These are phyloP conservation scores for Sternotherus odoratus DNA, from an alignment of 2,797 vertebrate genomes.

Conservation along the genomic window DNA sequence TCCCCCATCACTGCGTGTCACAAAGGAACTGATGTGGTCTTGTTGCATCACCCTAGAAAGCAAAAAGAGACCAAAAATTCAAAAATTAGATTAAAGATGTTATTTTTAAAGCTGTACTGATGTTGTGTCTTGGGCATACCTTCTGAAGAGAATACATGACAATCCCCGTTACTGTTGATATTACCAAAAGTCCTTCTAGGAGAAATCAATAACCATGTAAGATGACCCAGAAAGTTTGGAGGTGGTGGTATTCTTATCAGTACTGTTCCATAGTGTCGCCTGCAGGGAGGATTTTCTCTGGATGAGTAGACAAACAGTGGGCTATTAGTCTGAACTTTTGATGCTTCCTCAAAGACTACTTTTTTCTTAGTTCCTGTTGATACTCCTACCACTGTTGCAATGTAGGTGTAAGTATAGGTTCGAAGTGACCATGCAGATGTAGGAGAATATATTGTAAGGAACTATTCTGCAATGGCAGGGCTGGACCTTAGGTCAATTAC, in stretches of 20 bases:
- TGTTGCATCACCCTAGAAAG: neutral
- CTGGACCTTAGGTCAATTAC: neutral
- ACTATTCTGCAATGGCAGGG: rapidly evolving
- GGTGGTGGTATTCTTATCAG: neutral
- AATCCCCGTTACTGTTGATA: neutral
- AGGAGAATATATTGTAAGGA: neutral
- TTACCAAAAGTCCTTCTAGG: neutral
- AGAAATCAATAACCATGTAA: neutral
- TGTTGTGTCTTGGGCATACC: neutral
- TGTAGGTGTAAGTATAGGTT: neutral
- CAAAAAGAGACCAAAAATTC: neutral
- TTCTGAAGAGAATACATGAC: rapidly evolving
- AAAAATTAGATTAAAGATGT: neutral
- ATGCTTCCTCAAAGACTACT: neutral
- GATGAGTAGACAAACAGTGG: neutral
- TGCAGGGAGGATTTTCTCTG: neutral
- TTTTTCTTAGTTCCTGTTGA: neutral
- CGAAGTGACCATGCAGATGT: neutral
- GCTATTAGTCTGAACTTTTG: neutral
- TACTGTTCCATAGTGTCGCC: rapidly evolving
- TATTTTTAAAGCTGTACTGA: neutral
- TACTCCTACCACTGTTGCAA: neutral
- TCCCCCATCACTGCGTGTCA: neutral
- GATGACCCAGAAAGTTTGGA: neutral
- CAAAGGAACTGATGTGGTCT: neutral